Conservation (phyloP, 1,140 invertebrate species). For the Drosophila rhopaloa region DNA sequence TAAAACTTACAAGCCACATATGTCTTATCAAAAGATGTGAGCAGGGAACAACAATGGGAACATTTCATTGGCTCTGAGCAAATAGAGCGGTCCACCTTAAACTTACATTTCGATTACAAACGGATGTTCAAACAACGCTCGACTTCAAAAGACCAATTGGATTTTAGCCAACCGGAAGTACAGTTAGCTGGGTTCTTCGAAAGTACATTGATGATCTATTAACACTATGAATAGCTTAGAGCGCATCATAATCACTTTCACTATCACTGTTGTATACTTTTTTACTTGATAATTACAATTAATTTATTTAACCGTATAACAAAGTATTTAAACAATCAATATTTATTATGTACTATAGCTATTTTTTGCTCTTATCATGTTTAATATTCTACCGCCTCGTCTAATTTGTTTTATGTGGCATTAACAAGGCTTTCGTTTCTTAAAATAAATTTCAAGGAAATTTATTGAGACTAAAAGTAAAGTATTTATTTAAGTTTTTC, state of each 20-base stretch:
- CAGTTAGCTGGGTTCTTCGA: neutral
- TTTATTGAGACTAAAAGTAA: no score
- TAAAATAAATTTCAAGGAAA: neutral
- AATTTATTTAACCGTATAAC: no score
- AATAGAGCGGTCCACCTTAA: slow-evolving; percentile 41
- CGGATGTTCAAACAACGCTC: slow-evolving; percentile 10
- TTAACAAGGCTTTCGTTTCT: neutral
- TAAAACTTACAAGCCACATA: slow-evolving; percentile 45
- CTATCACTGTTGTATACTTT: no score
- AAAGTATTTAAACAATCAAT: no score
- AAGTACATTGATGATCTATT: neutral
- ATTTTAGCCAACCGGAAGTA: slow-evolving; percentile 10
- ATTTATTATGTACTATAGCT: neutral
- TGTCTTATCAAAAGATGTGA: slow-evolving; percentile 37
- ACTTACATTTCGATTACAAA: slow-evolving; percentile 16
- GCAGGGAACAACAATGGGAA: slow-evolving; percentile 19
- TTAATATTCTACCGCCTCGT: neutral
- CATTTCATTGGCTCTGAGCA: slow-evolving; percentile 46
- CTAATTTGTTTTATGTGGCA: neutral
- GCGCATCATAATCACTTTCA: no score
- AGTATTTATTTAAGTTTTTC: neutral
- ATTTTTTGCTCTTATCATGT: neutral
- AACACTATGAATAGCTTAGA: neutral
- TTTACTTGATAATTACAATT: no score
- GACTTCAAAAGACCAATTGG: slow-evolving; percentile 11